Percentiles rank a stretch among this genome's conserved stretches.
phyloP scores from a whole-genome alignment of 2,888 invertebrate genomes.

The Geophilus truncorum region DNA sequence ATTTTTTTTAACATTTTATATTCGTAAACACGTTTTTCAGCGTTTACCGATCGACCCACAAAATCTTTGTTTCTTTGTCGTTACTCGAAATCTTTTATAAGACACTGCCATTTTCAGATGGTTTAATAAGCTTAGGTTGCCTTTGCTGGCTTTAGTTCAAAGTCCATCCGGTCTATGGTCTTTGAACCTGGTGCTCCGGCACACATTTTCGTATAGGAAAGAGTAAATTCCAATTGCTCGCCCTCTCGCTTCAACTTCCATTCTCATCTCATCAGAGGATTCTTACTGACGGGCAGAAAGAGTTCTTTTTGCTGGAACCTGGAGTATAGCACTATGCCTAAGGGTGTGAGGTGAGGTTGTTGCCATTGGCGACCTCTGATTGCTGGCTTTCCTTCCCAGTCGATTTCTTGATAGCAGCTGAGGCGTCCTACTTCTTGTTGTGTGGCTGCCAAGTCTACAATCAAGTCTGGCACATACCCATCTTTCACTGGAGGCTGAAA shows the following conservation, averaged over 20 bases:
- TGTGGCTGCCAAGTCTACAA: conserved; percentile 24
- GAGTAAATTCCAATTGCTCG: not conserved
- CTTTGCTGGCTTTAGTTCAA: conserved; percentile 21
- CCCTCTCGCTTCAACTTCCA: not conserved
- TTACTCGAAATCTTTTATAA: not conserved
- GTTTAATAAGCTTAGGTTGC: conserved; percentile 25
- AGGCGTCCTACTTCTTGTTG: conserved; percentile 27
- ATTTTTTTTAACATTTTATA: not conserved
- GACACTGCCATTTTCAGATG: not conserved
- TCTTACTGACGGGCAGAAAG: not conserved
- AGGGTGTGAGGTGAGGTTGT: conserved; percentile 17
- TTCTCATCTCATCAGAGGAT: conserved; percentile 12
- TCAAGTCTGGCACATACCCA: conserved; percentile 12
- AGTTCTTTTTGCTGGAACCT: not conserved
- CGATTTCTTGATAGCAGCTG: conserved; percentile 27
- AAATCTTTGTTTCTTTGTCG: not conserved
- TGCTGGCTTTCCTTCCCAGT: conserved; percentile 24
- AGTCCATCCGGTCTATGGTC: conserved; percentile 18
- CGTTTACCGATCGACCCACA: not conserved
- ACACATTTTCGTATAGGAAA: not conserved
- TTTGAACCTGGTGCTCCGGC: not conserved
- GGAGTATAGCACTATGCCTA: not conserved
- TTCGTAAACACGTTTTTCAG: not conserved
- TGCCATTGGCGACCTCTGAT: conserved; percentile 21
- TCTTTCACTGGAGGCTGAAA: conserved; percentile 22